Percentiles rank a stretch among this genome's conserved stretches.
phyloP scores from a whole-genome alignment of 2,113 vertebrate species.

The Carlito syrichta region DNA sequence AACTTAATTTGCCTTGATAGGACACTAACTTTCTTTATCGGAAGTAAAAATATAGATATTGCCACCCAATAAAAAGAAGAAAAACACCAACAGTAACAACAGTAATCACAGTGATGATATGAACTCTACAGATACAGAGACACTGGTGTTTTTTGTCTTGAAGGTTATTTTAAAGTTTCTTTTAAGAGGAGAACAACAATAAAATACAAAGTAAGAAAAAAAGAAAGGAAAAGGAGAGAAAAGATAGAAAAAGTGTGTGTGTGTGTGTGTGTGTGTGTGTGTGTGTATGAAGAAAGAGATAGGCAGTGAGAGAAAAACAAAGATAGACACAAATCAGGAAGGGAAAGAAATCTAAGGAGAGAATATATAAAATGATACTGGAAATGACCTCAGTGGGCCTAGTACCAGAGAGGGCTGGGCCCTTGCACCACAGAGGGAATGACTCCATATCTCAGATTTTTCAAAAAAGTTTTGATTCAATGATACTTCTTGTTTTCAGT shows the following conservation, averaged over 20 bases:
- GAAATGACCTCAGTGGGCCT: not conserved
- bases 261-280: not conserved
- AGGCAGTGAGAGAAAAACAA: not conserved
- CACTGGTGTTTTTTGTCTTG: not conserved
- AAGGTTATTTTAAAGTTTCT: not conserved
- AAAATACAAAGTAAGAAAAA: not conserved
- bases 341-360: not conserved
- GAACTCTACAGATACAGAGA: not conserved
- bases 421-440: rapidly evolving
- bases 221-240: not conserved
- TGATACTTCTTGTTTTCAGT: not conserved
- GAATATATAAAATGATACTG: not conserved
- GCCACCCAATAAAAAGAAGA: not conserved
- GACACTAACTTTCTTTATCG: not conserved
- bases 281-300: not conserved
- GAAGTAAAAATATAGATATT: not conserved
- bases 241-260: not conserved
- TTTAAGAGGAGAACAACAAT: not conserved
- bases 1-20: not conserved
- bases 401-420: not conserved
- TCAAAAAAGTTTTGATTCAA: not conserved
- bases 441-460: not conserved
- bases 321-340: not conserved
- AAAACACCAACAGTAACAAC: rapidly evolving
- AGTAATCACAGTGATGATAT: not conserved